Conservation (phyloP, 2,113 vertebrate genomes). For the Scopus umbretta region DNA sequence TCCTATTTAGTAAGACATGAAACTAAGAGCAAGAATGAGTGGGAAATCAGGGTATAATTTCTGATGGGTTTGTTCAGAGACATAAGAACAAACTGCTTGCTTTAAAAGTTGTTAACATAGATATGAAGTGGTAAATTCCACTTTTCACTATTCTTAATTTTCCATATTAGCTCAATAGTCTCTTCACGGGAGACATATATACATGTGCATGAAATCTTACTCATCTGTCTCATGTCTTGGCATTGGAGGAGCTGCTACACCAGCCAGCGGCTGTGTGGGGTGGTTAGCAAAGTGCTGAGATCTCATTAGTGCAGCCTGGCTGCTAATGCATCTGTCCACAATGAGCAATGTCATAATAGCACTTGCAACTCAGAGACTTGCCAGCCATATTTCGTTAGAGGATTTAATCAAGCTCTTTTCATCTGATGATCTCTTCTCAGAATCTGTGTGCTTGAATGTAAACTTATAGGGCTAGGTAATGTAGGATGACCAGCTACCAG, state of each 20-base stretch:
- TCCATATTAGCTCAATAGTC: not conserved
- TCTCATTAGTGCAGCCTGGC: accelerated
- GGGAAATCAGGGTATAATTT: not conserved
- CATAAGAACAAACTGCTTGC: not conserved
- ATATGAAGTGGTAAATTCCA: not conserved
- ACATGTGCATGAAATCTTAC: not conserved
- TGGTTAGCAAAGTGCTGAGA: not conserved
- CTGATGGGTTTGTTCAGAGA: not conserved
- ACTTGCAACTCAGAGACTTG: not conserved
- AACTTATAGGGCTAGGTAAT: not conserved
- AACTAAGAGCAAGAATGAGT: not conserved
- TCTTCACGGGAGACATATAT: not conserved
- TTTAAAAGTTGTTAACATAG: not conserved
- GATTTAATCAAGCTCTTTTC: not conserved
- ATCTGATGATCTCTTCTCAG: not conserved
- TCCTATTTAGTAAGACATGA: not conserved
- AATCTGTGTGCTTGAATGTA: not conserved
- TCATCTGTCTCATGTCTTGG: not conserved
- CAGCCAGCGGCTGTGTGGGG: not conserved
- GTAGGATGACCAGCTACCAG: not conserved
- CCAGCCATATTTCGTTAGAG: not conserved
- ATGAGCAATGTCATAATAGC: not conserved
- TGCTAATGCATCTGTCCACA: not conserved
- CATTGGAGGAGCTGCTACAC: not conserved
- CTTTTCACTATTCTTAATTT: not conserved